phyloP scores from a whole-genome alignment of 2,113 vertebrate genomes.

The Melanocharis versteri region DNA sequence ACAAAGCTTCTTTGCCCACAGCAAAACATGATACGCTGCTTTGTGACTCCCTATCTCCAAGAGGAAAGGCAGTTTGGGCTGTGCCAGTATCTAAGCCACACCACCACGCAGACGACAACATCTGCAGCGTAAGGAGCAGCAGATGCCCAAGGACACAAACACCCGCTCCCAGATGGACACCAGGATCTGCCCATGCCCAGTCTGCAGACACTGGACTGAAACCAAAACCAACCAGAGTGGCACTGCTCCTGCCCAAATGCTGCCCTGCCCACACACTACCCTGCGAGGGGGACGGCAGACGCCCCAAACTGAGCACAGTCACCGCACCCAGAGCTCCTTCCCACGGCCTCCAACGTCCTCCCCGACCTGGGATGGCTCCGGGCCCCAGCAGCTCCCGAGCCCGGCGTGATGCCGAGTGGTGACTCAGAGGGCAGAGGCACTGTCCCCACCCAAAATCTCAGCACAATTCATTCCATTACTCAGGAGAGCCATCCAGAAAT shows the following conservation, averaged over 20 bases:
- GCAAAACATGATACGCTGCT: not conserved
- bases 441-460: conserved; percentile 25
- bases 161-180: not conserved
- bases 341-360: not conserved
- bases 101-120: rapidly evolving
- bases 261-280: not conserved
- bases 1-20: not conserved
- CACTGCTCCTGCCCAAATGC: not conserved
- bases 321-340: not conserved
- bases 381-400: not conserved
- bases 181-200: not conserved
- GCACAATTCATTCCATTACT: conserved; percentile 47
- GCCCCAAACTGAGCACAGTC: not conserved
- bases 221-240: rapidly evolving
- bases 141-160: not conserved
- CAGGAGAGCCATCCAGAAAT: conserved; percentile 23
- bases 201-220: rapidly evolving
- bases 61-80: not conserved
- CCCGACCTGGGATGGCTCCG: not conserved
- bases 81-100: not conserved
- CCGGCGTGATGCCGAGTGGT: rapidly evolving
- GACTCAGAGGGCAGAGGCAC: conserved; percentile 32
- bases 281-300: rapidly evolving
- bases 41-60: rapidly evolving
- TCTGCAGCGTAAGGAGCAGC: not conserved